Evolutionary conservation across 1,140 invertebrate genomes (phyloP).

Genomic region (Drosophila varians): DNA sequence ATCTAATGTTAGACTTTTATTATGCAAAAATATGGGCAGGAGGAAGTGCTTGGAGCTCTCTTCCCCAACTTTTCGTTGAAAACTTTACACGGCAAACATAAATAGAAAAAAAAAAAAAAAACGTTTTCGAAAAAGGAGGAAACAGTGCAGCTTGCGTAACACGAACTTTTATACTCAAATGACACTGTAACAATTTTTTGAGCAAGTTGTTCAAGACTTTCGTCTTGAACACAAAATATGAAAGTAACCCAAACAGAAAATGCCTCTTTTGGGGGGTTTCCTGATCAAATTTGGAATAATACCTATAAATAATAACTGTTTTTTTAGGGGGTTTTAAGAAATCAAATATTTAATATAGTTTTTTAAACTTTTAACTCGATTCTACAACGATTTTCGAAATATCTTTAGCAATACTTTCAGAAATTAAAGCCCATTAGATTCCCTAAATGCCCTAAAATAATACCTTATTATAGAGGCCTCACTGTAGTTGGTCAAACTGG

Average conservation of each 20-base stretch:
- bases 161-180: neutral
- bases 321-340: too few species aligned
- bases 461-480: neutral
- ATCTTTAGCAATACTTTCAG: too few species aligned
- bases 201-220: too few species aligned
- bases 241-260: too few species aligned
- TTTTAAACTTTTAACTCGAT: too few species aligned
- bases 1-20: conserved; percentile 32
- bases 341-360: too few species aligned
- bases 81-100: neutral
- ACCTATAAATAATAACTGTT: too few species aligned
- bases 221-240: too few species aligned
- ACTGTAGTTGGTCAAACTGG: conserved; percentile 19
- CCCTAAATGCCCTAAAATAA: neutral
- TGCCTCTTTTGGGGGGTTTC: too few species aligned
- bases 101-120: neutral
- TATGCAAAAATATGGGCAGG: conserved; percentile 66
- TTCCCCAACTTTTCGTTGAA: neutral
- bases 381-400: too few species aligned
- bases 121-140: neutral
- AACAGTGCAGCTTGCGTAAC: neutral
- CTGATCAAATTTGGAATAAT: too few species aligned
- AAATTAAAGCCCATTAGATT: too few species aligned
- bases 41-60: conserved; percentile 56
- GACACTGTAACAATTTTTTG: neutral